Percentiles rank a stretch among this genome's conserved stretches.
Conservation (phyloP, 1,140 invertebrate genomes). For the Drosophila littoralis region DNA sequence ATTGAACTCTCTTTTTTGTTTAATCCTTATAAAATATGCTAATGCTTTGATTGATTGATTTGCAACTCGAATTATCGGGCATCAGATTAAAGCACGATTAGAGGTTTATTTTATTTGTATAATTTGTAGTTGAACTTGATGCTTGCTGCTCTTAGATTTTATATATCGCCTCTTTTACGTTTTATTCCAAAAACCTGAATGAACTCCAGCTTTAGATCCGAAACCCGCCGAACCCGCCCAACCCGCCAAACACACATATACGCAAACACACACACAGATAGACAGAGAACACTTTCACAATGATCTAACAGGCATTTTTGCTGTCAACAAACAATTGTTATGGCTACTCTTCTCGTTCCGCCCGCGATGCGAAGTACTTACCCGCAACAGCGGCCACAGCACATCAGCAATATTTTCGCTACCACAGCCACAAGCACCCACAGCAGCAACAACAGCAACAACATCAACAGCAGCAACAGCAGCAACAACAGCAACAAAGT, state of each 20-base stretch:
- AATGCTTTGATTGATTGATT: no score
- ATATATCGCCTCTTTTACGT: constrained; percentile 37
- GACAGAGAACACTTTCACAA: constrained; percentile 41
- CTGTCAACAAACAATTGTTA: constrained; percentile 69
- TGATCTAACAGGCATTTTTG: constrained; percentile 51
- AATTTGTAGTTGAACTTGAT: constrained; percentile 37
- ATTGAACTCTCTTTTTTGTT: no score
- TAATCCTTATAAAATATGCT: no score
- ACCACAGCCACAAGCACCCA: constrained; percentile 64
- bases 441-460: constrained; percentile 25
- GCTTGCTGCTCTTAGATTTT: constrained; percentile 46
- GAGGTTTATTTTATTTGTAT: not conserved
- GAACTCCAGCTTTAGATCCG: constrained; percentile 16
- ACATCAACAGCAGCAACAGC: constrained; percentile 54
- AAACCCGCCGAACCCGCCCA: constrained; percentile 1
- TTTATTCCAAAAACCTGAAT: constrained; percentile 26
- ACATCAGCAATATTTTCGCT: constrained; percentile 79
- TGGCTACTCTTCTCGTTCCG: constrained; percentile 42
- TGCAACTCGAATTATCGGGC: no score
- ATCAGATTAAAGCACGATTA: no score
- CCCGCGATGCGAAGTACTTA: constrained; percentile 55
- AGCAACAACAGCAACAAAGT: constrained; percentile 61
- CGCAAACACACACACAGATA: constrained; percentile 17
- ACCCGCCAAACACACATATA: not conserved
- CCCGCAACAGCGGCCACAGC: constrained; percentile 65